phyloP scores from a whole-genome alignment of 2,113 vertebrate species.

The Notechis scutatus region DNA sequence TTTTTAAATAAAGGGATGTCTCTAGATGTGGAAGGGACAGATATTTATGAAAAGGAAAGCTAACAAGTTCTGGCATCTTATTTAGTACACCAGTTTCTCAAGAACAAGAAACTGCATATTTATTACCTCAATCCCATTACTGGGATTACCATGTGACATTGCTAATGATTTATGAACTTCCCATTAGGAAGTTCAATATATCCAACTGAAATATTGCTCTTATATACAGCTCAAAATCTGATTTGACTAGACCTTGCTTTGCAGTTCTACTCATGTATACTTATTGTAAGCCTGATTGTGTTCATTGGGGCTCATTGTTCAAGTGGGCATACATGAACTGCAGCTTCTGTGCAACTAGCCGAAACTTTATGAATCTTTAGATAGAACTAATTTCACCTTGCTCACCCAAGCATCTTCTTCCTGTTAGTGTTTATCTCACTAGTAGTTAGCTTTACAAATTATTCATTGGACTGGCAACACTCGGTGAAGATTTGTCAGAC shows the following conservation, averaged over 20 bases:
- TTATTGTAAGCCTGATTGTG: neutral
- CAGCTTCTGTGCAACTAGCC: neutral
- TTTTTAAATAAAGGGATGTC: neutral
- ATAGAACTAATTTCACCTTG: neutral
- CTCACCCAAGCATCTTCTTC: neutral
- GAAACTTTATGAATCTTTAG: neutral
- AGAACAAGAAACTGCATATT: neutral
- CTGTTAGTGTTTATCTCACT: neutral
- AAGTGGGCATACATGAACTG: neutral
- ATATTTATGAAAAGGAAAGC: neutral
- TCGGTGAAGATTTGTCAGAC: neutral
- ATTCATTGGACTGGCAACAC: neutral
- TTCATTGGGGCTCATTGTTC: neutral
- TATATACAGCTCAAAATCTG: neutral
- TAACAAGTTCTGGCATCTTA: neutral
- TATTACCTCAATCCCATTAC: neutral
- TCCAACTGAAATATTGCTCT: neutral
- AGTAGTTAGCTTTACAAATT: neutral
- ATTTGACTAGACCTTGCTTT: neutral
- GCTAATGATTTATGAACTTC: neutral
- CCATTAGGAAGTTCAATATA: neutral
- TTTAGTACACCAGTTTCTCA: neutral
- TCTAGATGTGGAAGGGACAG: neutral
- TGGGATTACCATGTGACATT: neutral
- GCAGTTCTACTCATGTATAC: neutral